A percentile compares a stretch with the other conserved stretches of the same genome.
Evolutionary conservation across 2,888 invertebrate genomes (phyloP).

Genomic region (Celastrina argiolus): DNA sequence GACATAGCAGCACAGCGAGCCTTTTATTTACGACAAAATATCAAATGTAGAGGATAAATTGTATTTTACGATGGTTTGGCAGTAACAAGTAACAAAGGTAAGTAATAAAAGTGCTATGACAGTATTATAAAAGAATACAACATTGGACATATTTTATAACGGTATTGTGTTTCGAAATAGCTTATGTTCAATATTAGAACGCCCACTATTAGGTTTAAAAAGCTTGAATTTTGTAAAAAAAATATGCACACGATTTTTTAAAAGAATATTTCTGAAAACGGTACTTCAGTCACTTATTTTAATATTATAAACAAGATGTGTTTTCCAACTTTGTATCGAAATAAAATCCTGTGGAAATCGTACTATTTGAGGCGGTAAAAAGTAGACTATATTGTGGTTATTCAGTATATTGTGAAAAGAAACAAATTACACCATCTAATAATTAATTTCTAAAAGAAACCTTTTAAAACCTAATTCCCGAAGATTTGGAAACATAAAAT

Average conservation of each 20-base stretch:
- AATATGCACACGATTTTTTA: too few relatives aligned
- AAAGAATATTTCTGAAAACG: too few relatives aligned
- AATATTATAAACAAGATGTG: too few relatives aligned
- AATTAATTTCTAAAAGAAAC: neutral
- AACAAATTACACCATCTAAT: too few relatives aligned
- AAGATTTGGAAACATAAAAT: neutral
- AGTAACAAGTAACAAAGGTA: slow-evolving; percentile 15
- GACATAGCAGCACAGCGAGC: neutral
- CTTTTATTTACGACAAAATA: slow-evolving; percentile 4
- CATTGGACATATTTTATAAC: neutral
- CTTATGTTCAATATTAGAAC: neutral
- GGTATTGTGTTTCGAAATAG: neutral
- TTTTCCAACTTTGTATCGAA: too few relatives aligned
- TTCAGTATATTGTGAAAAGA: too few relatives aligned
- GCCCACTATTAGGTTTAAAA: too few relatives aligned
- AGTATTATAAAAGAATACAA: slow-evolving; percentile 11
- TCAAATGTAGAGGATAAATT: slow-evolving; percentile 11
- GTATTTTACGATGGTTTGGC: slow-evolving; percentile 17
- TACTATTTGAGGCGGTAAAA: too few relatives aligned
- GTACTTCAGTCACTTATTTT: too few relatives aligned
- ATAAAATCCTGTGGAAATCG: too few relatives aligned
- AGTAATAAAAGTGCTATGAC: slow-evolving; percentile 10
- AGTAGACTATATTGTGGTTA: too few relatives aligned
- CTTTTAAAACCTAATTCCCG: neutral
- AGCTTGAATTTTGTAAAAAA: too few relatives aligned